Evolutionary conservation across 23 tunicate genomes (phyloP).

Genomic region (Phallusia fumigata): DNA sequence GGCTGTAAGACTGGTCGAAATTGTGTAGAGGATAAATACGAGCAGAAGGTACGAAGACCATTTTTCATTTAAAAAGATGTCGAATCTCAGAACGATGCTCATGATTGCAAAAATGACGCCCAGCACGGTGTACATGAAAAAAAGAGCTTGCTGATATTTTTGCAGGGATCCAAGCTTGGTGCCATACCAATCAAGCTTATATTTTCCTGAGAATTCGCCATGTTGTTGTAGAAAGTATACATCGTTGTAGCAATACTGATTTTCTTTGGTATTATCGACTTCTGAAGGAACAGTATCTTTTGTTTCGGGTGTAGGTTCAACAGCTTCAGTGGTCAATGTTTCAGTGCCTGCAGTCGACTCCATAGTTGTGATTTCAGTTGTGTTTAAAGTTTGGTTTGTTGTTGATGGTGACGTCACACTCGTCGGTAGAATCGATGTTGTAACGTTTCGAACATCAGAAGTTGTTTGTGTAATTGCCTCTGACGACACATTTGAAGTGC

Average conservation of each 20-base stretch:
- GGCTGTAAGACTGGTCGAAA: conserved; percentile 77
- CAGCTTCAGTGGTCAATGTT: not conserved
- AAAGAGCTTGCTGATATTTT: conserved; percentile 70
- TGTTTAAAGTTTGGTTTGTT: too few relatives aligned
- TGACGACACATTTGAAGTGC: too few relatives aligned
- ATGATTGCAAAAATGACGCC: conserved; percentile 75
- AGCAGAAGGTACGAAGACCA: conserved; percentile 80
- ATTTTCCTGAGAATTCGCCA: conserved; percentile 5
- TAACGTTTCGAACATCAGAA: too few relatives aligned
- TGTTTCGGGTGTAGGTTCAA: conserved; percentile 21
- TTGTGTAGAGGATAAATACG: conserved; percentile 62
- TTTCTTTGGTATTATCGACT: not conserved
- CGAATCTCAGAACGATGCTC: conserved; percentile 76
- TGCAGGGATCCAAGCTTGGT: conserved; percentile 15
- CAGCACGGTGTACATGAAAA: conserved; percentile 79
- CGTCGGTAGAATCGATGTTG: too few relatives aligned
- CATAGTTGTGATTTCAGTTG: not conserved
- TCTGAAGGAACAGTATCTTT: not conserved
- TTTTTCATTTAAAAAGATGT: conserved; percentile 64
- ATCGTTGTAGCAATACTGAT: conserved; percentile 12
- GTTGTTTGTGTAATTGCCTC: too few relatives aligned
- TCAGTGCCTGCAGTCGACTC: too few relatives aligned
- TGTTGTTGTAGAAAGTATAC: conserved; percentile 37
- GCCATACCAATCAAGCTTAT: conserved; percentile 48
- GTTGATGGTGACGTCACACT: too few relatives aligned